These are phyloP conservation scores for Apostichopus californicus DNA, from an alignment of 35 echinoderm and acorn worm species.

Conservation along the genomic window DNA sequence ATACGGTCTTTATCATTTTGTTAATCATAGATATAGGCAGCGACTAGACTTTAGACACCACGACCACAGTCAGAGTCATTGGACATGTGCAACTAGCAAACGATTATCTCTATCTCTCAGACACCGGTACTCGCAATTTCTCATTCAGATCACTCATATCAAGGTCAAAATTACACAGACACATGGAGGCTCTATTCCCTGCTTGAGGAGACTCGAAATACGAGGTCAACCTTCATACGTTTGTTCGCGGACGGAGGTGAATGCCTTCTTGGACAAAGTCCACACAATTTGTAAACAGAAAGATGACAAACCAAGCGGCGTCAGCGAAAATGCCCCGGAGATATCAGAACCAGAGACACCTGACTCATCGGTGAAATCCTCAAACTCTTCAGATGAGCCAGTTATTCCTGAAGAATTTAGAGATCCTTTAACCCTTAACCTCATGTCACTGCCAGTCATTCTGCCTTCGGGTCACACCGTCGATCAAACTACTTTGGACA, in stretches of 20 bases:
- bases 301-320: not conserved
- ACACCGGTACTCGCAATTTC: slow-evolving; percentile 25
- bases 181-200: slow-evolving; percentile 63
- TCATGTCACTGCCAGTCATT: slow-evolving; percentile 84
- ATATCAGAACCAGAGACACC: not conserved
- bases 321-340: not conserved
- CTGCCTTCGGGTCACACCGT: slow-evolving; percentile 91
- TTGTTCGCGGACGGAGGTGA: slow-evolving; percentile 38
- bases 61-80: not conserved
- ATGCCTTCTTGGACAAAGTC: slow-evolving; percentile 20
- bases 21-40: slow-evolving; percentile 55
- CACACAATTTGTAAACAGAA: not conserved
- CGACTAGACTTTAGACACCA: slow-evolving; percentile 6
- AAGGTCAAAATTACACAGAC: slow-evolving; percentile 69
- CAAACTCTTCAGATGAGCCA: not conserved
- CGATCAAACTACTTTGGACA: slow-evolving; percentile 80
- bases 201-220: slow-evolving; percentile 73
- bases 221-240: slow-evolving; percentile 78
- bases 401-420: slow-evolving; percentile 86
- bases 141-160: slow-evolving; percentile 71
- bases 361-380: not conserved
- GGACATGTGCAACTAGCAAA: not conserved
- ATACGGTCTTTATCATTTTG: slow-evolving; percentile 29
- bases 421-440: slow-evolving; percentile 83
- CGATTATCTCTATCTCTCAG: not conserved